phyloP scores from a whole-genome alignment of 2,888 invertebrate genomes.

The Thereva nobilitata region DNA sequence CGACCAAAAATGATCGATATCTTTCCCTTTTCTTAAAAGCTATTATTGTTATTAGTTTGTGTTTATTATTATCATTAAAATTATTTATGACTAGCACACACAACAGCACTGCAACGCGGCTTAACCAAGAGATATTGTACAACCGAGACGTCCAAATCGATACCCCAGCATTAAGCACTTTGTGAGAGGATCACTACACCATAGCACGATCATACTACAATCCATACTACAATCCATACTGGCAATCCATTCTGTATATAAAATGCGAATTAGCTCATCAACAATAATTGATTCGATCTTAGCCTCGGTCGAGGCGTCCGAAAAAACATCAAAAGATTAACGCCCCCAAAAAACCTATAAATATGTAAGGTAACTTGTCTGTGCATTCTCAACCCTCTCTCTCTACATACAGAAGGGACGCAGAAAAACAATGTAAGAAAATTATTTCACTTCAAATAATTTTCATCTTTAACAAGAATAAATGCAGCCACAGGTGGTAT shows the following conservation, averaged over 20 bases:
- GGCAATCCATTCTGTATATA: not conserved
- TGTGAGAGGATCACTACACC: no score
- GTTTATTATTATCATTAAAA: constrained; percentile 36
- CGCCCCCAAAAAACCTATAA: constrained; percentile 30
- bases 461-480: constrained; percentile 29
- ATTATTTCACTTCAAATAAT: constrained; percentile 33
- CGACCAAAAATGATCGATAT: constrained; percentile 16
- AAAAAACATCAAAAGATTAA: constrained; percentile 13
- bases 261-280: constrained; percentile 31
- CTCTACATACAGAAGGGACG: constrained; percentile 13
- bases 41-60: constrained; percentile 35
- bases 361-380: not conserved
- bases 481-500: not conserved
- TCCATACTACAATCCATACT: no score
- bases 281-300: constrained; percentile 31
- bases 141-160: no score
- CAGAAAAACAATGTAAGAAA: constrained; percentile 8
- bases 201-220: no score
- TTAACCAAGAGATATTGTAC: not conserved
- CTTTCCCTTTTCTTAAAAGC: constrained; percentile 9
- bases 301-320: constrained; percentile 18
- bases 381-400: not conserved
- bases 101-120: constrained; percentile 5
- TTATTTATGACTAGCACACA: constrained; percentile 28
- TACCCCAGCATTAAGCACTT: no score